These are phyloP conservation scores for Pogonomyrmex barbatus DNA, from an alignment of 1,140 invertebrate species.

Conservation along the genomic window DNA sequence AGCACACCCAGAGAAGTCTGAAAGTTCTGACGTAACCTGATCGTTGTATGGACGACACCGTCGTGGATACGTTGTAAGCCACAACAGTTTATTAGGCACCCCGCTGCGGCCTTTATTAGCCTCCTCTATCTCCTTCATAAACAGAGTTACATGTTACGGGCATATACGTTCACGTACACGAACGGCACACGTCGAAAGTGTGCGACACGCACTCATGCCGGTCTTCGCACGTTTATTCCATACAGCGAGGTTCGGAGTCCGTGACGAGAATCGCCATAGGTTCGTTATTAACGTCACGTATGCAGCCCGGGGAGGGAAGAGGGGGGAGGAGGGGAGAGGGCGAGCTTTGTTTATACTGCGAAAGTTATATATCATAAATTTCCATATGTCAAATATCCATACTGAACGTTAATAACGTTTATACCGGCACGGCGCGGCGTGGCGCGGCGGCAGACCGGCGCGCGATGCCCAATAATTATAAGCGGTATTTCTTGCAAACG, in stretches of 20 bases:
- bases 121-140: conserved; percentile 72
- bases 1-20: neutral
- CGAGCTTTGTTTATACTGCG: conserved; percentile 33
- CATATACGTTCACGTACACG: conserved; percentile 9
- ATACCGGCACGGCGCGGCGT: neutral
- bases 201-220: conserved; percentile 27
- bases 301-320: neutral
- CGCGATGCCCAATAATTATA: conserved; percentile 14
- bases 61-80: conserved; percentile 63
- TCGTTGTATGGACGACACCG: conserved; percentile 10
- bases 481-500: conserved; percentile 34
- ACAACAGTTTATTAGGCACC: conserved; percentile 79
- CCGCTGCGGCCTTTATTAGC: conserved; percentile 81
- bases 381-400: conserved; percentile 35
- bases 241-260: conserved; percentile 35
- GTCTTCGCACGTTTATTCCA: conserved; percentile 57
- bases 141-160: conserved; percentile 50
- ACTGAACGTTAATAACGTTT: conserved; percentile 59
- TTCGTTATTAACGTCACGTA: conserved; percentile 66
- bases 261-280: conserved; percentile 48
- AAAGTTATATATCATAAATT: conserved; percentile 56
- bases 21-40: conserved; percentile 13
- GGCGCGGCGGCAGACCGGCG: neutral
- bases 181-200: neutral
- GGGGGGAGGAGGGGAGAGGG: neutral